Percentiles rank a stretch among this genome's conserved stretches.
These are phyloP conservation scores for Tuta absoluta DNA, from an alignment of 2,888 invertebrate genomes.

Conservation along the genomic window DNA sequence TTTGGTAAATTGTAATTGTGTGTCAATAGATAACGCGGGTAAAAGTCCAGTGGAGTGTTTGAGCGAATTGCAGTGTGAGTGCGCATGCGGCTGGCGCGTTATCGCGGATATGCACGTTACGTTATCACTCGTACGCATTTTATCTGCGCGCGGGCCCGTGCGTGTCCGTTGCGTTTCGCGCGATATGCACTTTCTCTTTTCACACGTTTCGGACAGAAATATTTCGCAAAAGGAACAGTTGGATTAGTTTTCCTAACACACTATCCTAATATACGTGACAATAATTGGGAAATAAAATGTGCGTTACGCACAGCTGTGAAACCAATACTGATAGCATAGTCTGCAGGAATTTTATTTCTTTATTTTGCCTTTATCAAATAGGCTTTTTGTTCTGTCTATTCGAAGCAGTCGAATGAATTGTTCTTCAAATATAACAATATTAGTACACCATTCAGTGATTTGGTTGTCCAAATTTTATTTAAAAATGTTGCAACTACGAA, in stretches of 20 bases:
- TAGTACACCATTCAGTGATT: too few relatives aligned
- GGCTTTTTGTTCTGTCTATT: background rate
- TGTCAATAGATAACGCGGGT: conserved; percentile 29
- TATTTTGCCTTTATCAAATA: background rate
- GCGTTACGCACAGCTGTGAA: conserved; percentile 70
- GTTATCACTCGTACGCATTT: conserved; percentile 68
- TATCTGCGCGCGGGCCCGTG: conserved; percentile 64
- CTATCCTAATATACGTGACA: conserved; percentile 69
- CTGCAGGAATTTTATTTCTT: background rate
- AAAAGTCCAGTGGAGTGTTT: conserved; percentile 46
- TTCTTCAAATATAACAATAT: too few relatives aligned
- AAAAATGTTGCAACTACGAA: too few relatives aligned
- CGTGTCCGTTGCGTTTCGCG: conserved; percentile 74
- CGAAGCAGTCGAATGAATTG: background rate
- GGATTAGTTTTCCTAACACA: conserved; percentile 30
- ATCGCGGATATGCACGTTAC: conserved; percentile 53
- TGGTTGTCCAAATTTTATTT: too few relatives aligned
- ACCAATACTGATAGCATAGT: conserved; percentile 26
- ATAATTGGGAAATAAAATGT: conserved; percentile 62
- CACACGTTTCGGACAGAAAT: conserved; percentile 62
- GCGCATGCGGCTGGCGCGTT: conserved; percentile 49
- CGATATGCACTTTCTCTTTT: conserved; percentile 56
- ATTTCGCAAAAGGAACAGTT: conserved; percentile 69
- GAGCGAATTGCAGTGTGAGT: conserved; percentile 58
- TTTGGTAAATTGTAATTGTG: conserved; percentile 15